Evolutionary conservation across 2,888 invertebrate species (phyloP), one percentile per base, ranked within the genome.

Genomic region (Lepidocyrtoides sp.): DNA sequence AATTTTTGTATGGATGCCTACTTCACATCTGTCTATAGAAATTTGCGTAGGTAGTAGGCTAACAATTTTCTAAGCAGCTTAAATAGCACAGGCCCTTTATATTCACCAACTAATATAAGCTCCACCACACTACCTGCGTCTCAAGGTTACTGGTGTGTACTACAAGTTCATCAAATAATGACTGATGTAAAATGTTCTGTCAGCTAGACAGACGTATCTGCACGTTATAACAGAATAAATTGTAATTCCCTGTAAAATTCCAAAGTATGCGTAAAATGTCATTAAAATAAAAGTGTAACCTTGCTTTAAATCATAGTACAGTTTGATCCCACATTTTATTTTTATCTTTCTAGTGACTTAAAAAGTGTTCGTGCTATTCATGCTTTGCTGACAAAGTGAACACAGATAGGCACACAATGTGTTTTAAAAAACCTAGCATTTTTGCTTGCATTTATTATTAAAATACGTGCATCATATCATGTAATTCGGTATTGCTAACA

Each of bases 241-340:
- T 72, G 26, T 63, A 60, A 48, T 72, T 17, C 86, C 29, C 57
- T 81, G 89, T 83, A 83, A 89, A 83, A 89, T 83, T 83, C 89
- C 83, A 81, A 81, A 26, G 23, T 86, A 69, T 83, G 29, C 57
- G 41, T 85, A 87, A 57, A 57, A 72, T 81, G 72, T 54, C 82
- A 82, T 57, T 51, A 88, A 29, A 87, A 69, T 66, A 63, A 63
- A 82, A 66, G 57, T 54, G 26, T 84, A 69, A 7, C 57, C 51
- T 79, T 57, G 72, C 44, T 12, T 36, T 32, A 72, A 72, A 60
- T 54, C 1, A 29, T 41, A 69, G n/a, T 32, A 72, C 17, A 41
- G 36, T 72, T 72, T 72, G 41, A 20, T 72, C 41, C 20, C 8
- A 72, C 72, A 72, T 23, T 2, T 48, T 48, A 48, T 48, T 10